phyloP scores from a whole-genome alignment of 2,797 vertebrate species.

The Sebastes cheni region DNA sequence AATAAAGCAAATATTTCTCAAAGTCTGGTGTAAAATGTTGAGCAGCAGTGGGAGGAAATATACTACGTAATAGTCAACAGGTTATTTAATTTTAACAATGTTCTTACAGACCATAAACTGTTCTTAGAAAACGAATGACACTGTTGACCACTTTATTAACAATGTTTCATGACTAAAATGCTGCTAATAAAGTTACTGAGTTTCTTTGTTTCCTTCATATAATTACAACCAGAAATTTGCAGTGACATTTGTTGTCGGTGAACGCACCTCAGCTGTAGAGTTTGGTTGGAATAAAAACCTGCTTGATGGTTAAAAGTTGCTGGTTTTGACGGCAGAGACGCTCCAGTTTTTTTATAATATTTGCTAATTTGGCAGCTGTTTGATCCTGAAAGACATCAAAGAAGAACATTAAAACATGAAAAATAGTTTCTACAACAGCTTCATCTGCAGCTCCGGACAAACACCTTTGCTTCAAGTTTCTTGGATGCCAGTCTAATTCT shows the following conservation, averaged over 20 bases:
- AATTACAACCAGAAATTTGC: background rate
- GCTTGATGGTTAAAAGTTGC: background rate
- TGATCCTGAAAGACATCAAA: background rate
- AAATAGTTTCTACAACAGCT: slow-evolving; percentile 32
- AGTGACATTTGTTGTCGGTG: background rate
- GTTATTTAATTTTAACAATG: too few relatives aligned
- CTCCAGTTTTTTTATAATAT: background rate
- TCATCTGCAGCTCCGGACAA: slow-evolving; percentile 13
- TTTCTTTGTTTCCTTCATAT: background rate
- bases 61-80: too few relatives aligned
- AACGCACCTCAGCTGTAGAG: background rate
- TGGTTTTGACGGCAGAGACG: background rate
- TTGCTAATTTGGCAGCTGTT: background rate
- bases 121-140: too few relatives aligned
- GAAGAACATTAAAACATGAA: background rate
- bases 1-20: background rate
- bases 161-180: fast-evolving
- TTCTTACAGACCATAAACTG: too few relatives aligned
- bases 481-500: slow-evolving; percentile 12
- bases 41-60: background rate
- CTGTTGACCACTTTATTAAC: background rate
- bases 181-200: background rate
- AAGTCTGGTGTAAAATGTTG: background rate
- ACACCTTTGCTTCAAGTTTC: slow-evolving; percentile 39
- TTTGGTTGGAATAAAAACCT: slow-evolving; percentile 27